A percentile compares a stretch with the other conserved stretches of the same genome.
Conservation (phyloP, 2,113 vertebrate species). For the Pithys albifrons region DNA sequence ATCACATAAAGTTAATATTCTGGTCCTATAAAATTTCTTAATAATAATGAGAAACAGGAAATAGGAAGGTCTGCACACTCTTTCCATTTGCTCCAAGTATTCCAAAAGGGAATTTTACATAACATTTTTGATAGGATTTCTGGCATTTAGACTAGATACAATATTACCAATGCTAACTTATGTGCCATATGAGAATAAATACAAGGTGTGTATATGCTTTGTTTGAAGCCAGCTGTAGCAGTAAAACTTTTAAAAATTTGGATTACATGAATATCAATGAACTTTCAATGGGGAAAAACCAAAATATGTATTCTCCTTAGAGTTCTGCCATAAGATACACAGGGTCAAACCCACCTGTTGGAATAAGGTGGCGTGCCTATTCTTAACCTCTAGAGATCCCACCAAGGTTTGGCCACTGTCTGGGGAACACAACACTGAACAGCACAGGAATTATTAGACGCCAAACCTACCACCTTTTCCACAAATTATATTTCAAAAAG, state of each 20-base stretch:
- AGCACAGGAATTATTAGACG: not conserved
- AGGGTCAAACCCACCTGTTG: not conserved
- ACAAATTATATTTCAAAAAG: not conserved
- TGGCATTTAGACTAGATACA: not conserved
- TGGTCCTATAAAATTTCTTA: not conserved
- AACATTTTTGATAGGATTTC: not conserved
- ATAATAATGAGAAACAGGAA: not conserved
- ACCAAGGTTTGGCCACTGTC: not conserved
- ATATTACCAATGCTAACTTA: not conserved
- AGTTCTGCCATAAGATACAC: not conserved
- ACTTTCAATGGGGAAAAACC: not conserved
- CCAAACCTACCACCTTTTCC: not conserved
- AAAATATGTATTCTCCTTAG: not conserved
- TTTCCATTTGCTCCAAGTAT: not conserved
- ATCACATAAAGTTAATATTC: not conserved
- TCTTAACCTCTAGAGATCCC: not conserved
- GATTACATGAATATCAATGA: not conserved
- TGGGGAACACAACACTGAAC: not conserved
- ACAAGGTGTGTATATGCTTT: not conserved
- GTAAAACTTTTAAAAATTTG: not conserved
- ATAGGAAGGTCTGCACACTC: not conserved
- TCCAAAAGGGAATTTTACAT: not conserved
- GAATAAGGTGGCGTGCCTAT: accelerated
- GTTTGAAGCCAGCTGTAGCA: not conserved
- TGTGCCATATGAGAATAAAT: not conserved